phyloP scores from a whole-genome alignment of 1,140 invertebrate genomes.

The Andricus grossulariae region DNA sequence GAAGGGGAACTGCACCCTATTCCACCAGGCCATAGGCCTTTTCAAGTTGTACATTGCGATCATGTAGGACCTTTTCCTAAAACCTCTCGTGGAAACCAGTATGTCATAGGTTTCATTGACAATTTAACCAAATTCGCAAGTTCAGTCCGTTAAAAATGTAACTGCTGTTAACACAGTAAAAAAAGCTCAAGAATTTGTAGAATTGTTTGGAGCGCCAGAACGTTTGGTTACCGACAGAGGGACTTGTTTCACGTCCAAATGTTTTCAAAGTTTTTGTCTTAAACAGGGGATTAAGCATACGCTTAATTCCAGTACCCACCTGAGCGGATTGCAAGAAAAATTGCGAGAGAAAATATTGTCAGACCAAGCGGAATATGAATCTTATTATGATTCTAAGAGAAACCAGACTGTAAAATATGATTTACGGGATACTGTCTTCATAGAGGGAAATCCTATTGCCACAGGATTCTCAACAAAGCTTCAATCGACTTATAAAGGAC shows the following conservation, averaged over 20 bases:
- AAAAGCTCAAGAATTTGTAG: constrained; percentile 26
- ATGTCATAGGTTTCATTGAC: constrained; percentile 33
- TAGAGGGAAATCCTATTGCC: constrained; percentile 36
- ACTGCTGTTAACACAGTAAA: not conserved
- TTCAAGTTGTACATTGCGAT: constrained; percentile 28
- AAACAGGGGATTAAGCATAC: constrained; percentile 55
- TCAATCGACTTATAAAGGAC: no score
- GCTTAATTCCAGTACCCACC: not conserved
- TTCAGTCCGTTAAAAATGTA: constrained; percentile 15
- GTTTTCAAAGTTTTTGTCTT: constrained; percentile 49
- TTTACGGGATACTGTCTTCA: constrained; percentile 46
- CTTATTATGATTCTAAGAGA: constrained; percentile 43
- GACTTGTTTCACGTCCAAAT: no score
- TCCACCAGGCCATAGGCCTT: constrained; percentile 33
- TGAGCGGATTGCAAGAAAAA: constrained; percentile 8
- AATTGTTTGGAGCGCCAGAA: constrained; percentile 46
- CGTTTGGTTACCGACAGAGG: constrained; percentile 59
- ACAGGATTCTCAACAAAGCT: no score
- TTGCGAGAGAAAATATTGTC: not conserved
- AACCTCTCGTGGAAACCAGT: no score
- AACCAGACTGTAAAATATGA: constrained; percentile 39
- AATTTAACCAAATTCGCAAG: constrained; percentile 32
- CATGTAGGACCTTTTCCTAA: constrained; percentile 41
- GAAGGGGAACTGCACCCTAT: constrained; percentile 36
- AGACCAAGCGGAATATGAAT: constrained; percentile 36